These are phyloP conservation scores for Synaphobranchus kaupii DNA, from an alignment of 2,797 vertebrate genomes.

Conservation along the genomic window DNA sequence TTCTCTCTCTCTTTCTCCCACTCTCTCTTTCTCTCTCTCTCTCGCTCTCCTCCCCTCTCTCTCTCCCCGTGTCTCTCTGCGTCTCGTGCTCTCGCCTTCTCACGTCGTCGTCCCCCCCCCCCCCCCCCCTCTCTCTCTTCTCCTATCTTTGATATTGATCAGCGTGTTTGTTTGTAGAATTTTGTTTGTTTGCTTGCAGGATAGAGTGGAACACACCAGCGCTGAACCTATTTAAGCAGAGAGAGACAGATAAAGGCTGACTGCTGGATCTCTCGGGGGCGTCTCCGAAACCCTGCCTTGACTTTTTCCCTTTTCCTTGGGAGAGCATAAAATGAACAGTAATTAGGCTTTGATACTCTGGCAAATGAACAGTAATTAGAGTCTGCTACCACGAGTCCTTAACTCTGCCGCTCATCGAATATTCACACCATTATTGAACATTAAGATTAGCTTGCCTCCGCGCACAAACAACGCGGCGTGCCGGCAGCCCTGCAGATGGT, in stretches of 20 bases:
- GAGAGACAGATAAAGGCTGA: slow-evolving; percentile 81
- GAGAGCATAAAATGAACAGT: slow-evolving; percentile 94
- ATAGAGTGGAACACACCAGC: slow-evolving; percentile 84
- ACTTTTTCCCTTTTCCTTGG: slow-evolving; percentile 87
- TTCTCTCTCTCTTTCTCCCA: slow-evolving; percentile 53
- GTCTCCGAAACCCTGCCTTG: slow-evolving; percentile 91
- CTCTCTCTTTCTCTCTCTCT: slow-evolving; percentile 34
- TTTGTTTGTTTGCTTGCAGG: slow-evolving; percentile 85
- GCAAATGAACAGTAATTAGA: slow-evolving; percentile 99
- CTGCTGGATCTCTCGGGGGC: slow-evolving; percentile 38
- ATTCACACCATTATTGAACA: slow-evolving; percentile 98
- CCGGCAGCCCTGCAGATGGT: slow-evolving; percentile 75
- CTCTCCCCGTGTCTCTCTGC: slow-evolving; percentile 39
- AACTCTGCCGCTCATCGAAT: slow-evolving; percentile 94
- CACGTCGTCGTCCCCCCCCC: slow-evolving; percentile 1
- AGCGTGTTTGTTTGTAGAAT: slow-evolving; percentile 95
- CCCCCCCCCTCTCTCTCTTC: slow-evolving; percentile 35
- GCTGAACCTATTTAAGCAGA: slow-evolving; percentile 85
- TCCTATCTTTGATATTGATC: slow-evolving; percentile 88
- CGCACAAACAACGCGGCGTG: slow-evolving; percentile 81
- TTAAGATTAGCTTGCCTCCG: slow-evolving; percentile 89
- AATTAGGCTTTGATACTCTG: slow-evolving; percentile 99
- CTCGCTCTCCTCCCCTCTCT: slow-evolving; percentile 48
- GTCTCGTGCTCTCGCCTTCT: slow-evolving; percentile 15
- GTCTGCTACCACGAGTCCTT: slow-evolving; percentile 91